Evolutionary conservation across 2,888 invertebrate genomes (phyloP).

Genomic region (Pachycephus smyrnensis): DNA sequence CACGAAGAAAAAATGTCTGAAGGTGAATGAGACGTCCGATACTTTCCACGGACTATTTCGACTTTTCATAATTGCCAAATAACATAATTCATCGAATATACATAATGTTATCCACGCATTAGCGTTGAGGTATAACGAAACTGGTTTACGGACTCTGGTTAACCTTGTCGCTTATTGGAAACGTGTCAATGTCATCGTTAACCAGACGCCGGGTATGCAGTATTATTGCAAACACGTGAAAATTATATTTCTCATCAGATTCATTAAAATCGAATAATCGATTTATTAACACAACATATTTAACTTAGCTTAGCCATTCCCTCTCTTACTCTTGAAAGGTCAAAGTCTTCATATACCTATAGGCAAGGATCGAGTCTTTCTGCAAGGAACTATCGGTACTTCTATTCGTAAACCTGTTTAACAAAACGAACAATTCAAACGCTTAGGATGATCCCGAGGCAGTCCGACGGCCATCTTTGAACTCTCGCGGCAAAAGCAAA

Average conservation of each 20-base stretch:
- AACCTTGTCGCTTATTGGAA: conserved; percentile 46
- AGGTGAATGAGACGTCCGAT: background rate
- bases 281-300: background rate
- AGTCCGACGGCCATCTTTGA: background rate
- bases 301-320: background rate
- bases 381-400: background rate
- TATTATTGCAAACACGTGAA: background rate
- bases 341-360: background rate
- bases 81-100: background rate
- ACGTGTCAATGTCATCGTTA: conserved; percentile 41
- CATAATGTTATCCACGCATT: background rate
- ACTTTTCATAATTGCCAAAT: background rate
- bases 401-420: background rate
- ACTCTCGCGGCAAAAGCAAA: background rate
- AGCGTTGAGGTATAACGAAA: conserved; percentile 16
- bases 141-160: conserved; percentile 41
- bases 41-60: background rate
- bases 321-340: background rate
- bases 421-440: background rate
- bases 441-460: background rate
- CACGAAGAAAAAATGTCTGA: background rate
- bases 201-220: background rate
- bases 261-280: background rate
- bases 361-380: background rate
- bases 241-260: background rate